Evolutionary conservation across 92 coral and sea anemone species (phyloP).

Genomic region (Palythoa grandis): DNA sequence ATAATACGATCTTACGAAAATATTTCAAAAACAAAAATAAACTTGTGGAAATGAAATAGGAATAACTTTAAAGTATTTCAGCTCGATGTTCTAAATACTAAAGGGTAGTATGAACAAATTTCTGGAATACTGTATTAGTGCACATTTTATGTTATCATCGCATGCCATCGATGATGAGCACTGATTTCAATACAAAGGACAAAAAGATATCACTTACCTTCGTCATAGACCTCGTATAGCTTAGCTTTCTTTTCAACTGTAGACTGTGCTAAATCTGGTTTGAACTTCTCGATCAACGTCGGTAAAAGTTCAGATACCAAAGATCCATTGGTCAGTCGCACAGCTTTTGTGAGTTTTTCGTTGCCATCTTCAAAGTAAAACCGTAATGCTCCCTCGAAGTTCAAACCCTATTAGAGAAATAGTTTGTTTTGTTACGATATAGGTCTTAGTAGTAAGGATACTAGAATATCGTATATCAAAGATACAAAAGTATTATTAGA

Average conservation of each 20-base stretch:
- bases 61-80: neutral
- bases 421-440: conserved; percentile 15
- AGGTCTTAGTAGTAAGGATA: neutral
- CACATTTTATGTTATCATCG: conserved; percentile 3
- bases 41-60: neutral
- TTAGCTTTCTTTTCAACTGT: conserved; percentile 81
- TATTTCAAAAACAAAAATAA: neutral
- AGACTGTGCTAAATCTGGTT: conserved; percentile 85
- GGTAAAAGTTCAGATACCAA: conserved; percentile 92
- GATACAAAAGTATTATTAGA: neutral
- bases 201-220: conserved; percentile 56
- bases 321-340: conserved; percentile 79
- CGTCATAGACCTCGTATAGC: conserved; percentile 91
- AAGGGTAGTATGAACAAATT: neutral
- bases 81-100: neutral
- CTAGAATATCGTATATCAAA: neutral
- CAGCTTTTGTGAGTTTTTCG: conserved; percentile 94
- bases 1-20: neutral
- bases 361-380: conserved; percentile 95
- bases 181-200: conserved; percentile 7
- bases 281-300: conserved; percentile 91
- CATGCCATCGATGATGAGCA: neutral
- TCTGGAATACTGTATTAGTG: neutral
- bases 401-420: conserved; percentile 64
- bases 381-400: conserved; percentile 94